phyloP scores from a whole-genome alignment of 2,888 invertebrate species.

The Pheosia tremula region DNA sequence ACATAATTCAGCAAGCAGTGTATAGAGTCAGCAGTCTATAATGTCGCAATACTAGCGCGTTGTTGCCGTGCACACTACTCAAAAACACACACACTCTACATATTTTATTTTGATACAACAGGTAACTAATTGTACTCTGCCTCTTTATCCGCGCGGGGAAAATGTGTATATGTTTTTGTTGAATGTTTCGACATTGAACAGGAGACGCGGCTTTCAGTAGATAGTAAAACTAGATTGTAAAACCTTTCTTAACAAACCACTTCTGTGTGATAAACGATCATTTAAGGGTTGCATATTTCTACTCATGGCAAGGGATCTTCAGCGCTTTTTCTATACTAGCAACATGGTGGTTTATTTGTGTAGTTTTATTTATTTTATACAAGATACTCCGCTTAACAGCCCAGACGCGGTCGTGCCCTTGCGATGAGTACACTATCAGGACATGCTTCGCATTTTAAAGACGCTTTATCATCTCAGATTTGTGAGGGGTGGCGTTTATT shows the following conservation, averaged over 20 bases:
- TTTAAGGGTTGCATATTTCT: not conserved
- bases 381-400: slow-evolving; percentile 22
- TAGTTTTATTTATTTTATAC: slow-evolving; percentile 32
- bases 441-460: not conserved
- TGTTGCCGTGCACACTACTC: no score
- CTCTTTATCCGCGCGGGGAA: no score
- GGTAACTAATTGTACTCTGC: no score
- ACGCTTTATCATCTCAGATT: not conserved
- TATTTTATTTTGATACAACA: no score
- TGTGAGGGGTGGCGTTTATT: no score
- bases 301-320: not conserved
- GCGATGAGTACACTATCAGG: not conserved
- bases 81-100: no score
- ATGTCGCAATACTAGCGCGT: no score
- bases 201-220: no score
- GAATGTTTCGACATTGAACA: no score
- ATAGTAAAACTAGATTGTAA: not conserved
- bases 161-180: no score
- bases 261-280: not conserved
- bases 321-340: not conserved
- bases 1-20: no score
- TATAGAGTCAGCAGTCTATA: no score
- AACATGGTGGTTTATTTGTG: slow-evolving; percentile 27
- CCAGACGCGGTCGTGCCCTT: slow-evolving; percentile 4
- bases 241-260: not conserved